Percentiles rank a stretch among this genome's conserved stretches.
Conservation (phyloP, 2,888 invertebrate genomes). For the Scaptodrosophila latifasciaeformis region DNA sequence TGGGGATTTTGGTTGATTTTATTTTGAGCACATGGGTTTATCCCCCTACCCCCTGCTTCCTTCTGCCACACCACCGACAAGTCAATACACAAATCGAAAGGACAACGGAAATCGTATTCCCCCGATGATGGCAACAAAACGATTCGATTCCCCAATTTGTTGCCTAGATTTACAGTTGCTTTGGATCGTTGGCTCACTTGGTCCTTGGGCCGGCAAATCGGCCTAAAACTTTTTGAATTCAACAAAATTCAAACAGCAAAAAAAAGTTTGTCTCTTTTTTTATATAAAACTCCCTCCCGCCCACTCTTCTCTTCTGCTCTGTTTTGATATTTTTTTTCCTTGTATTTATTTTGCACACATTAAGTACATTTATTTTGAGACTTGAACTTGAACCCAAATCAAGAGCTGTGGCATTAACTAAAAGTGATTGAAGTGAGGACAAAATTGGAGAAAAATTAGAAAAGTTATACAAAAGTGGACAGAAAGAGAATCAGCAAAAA, state of each 20-base stretch:
- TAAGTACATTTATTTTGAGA: slow-evolving; percentile 50
- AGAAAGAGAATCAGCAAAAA: too few relatives aligned
- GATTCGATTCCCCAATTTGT: too few relatives aligned
- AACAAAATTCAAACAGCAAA: not conserved
- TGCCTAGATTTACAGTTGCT: too few relatives aligned
- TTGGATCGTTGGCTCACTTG: not conserved
- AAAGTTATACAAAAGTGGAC: not conserved
- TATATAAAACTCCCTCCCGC: too few relatives aligned
- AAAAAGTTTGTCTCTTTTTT: slow-evolving; percentile 1
- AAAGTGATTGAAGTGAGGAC: slow-evolving; percentile 42
- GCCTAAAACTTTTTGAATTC: not conserved
- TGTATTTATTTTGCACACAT: slow-evolving; percentile 36
- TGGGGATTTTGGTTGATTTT: slow-evolving; percentile 59
- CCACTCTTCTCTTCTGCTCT: too few relatives aligned
- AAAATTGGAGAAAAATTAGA: slow-evolving; percentile 43
- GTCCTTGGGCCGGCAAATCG: not conserved
- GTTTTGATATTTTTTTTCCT: too few relatives aligned
- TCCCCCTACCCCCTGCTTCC: slow-evolving; percentile 31
- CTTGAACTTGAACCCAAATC: slow-evolving; percentile 46
- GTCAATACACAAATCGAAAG: slow-evolving; percentile 9
- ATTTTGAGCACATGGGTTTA: slow-evolving; percentile 44
- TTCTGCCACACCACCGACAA: too few relatives aligned
- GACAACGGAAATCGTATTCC: slow-evolving; percentile 2
- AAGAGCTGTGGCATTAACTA: slow-evolving; percentile 35
- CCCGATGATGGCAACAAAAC: slow-evolving; percentile 3